Base-by-base conservation (phyloP, 2,888 invertebrate genomes). In the Cerastis rubricosa region DNA sequence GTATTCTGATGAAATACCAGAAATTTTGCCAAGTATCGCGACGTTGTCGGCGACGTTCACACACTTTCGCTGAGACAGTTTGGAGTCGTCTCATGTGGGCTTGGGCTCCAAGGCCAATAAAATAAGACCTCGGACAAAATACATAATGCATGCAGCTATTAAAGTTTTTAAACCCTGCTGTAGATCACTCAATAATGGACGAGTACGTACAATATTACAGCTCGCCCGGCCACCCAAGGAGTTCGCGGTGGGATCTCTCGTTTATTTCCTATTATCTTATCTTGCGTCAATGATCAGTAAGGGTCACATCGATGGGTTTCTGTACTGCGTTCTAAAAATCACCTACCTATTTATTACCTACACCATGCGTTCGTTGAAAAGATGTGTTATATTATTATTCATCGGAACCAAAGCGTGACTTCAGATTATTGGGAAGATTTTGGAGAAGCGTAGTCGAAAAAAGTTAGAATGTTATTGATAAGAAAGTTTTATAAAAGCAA, bases 1-100 rank as follows among this genome's bases (percentile, higher is more conserved):
- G 90, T 91, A 91, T 91, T 90, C 89, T 93, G 93, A 94, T 93
- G 93, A 92, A 94, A 94, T 94, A 94, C 91, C 90, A 93, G 93
- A 94, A 94, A 94, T 94, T 95, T 94, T 94, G 94, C 94, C 92
- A 94, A 94, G 91, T 90, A 90, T 91, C 88, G 84, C 88, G 84
- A 83, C n/a, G 40, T n/a, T 63, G 12, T 12, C n/a, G 40, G 7
- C 64, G n/a, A 43, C 87, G 92, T 94, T 94, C 95, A 92, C 94
- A 94, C 94, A 96, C 96, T 96, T 96, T 96, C 96, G 94, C 96
- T 94, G 94, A 95, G 96, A 96, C 95, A 94, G 94, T 94, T 94
- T 93, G 92, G 92, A 93, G 92, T 93, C 94, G 82, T 59, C 75
- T 78, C 81, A 90, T 89, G 89, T 87, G 86, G 78, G 78, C 83